Evolutionary conservation across 1,140 invertebrate genomes (phyloP).

Genomic region (Temnothorax longispinosus): DNA sequence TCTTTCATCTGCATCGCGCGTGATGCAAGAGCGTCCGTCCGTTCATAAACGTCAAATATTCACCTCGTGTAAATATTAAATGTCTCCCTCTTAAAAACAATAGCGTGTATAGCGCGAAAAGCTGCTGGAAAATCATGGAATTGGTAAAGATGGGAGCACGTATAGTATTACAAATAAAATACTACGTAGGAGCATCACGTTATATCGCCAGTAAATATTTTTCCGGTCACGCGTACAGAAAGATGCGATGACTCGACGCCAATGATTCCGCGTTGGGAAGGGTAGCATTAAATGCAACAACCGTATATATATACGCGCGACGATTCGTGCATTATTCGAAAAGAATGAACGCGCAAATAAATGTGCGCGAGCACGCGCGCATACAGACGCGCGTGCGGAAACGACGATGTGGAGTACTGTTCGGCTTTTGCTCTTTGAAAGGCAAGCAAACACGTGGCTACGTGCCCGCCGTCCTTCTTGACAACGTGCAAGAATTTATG

Average conservation of each 20-base stretch:
- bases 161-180: background rate
- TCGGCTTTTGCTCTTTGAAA: slow-evolving; percentile 46
- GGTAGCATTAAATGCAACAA: slow-evolving; percentile 1
- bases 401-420: slow-evolving; percentile 5
- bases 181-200: background rate
- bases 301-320: background rate
- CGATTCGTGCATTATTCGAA: slow-evolving; percentile 25
- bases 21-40: background rate
- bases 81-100: background rate
- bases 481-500: slow-evolving; percentile 48
- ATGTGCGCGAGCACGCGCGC: slow-evolving; percentile 30
- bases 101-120: background rate
- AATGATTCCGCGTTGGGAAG: background rate
- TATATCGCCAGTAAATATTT: background rate
- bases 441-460: slow-evolving; percentile 45
- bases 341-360: slow-evolving; percentile 42
- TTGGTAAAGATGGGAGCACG: background rate
- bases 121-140: background rate
- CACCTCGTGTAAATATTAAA: background rate
- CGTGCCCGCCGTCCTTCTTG: slow-evolving; percentile 25
- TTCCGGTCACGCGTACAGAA: background rate
- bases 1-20: background rate
- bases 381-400: slow-evolving; percentile 24
- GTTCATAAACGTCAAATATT: slow-evolving; percentile 29
- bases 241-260: slow-evolving; percentile 4